Base-by-base conservation (phyloP, 2,113 vertebrate species). In the Syrrhaptes paradoxus region DNA sequence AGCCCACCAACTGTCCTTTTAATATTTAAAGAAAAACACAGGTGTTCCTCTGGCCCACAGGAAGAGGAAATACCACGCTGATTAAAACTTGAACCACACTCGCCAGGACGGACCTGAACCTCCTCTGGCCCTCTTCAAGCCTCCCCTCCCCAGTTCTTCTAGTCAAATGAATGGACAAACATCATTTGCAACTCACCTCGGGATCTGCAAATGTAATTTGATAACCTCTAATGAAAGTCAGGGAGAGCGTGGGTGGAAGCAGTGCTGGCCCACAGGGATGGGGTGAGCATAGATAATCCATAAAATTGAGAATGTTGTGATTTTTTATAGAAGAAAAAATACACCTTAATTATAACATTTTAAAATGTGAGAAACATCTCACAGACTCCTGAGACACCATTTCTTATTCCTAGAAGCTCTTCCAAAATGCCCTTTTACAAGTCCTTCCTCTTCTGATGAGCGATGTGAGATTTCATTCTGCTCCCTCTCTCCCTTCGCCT, bases 61-160 rank as follows among this genome's bases (percentile, higher is more conserved):
- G 81, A 97, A 87, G 89, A 97, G 97, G 97, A 98, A 98, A 98
- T 97, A 84, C 93, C 96, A 94, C 49, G 41, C 81, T 97, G 97
- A 97, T 97, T 96, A 97, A 96, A 96, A 94, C 70, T 79, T 26
- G 72, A 95, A 43, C 93, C 81, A 65, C 55, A 6, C 68, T 89
- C 28, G 1, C 79, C 92, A 74, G 92, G 85, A 72, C 78, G 76
- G 95, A 87, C 70, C 89, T 48, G 80, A 84, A 54, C 82, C 91
- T 74, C 78, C 75, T 63, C 59, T 52, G 0, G 0, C 62, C 45
- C 54, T 57, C 54, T 14, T 20, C 17, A 2, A n/a, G 63, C 65
- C 72, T 52, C 32, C 79, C n/a, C 29, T 87, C 52, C 36, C 49
- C 52, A 21, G 32, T 7, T 61, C 75, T 74, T 61, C 34, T 34